Base-by-base conservation (phyloP, 1,140 invertebrate genomes). In the Zaprionus camerounensis region DNA sequence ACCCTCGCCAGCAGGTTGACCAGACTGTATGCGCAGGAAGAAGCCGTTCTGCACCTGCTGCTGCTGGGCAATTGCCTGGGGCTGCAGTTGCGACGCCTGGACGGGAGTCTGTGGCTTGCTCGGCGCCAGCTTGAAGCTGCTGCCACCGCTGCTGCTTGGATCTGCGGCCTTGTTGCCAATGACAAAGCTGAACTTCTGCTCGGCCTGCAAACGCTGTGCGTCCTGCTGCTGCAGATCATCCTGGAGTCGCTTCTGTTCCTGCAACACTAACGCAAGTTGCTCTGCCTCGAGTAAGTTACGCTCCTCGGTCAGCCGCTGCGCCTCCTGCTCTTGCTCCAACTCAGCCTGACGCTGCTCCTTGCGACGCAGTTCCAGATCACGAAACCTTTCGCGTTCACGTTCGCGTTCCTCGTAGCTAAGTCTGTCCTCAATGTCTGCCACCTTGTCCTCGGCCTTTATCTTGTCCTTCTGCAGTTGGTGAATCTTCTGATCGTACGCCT, bases 11-110 rank as follows among this genome's bases (percentile, higher is more conserved):
- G 61, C 3, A 17, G 61, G 77, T 22, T 78, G 67, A 17, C 51
- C 77, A 12, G 85, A 64, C 15, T 90, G 81, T 12, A 90, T 90
- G 68, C 85, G 85, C 63, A 90, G 51, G 20, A 90, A 85, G 79
- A 90, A 90, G 3, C 85, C 81, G 7, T 90, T 90, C 59, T 90
- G 85, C n/a, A 86, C 82, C 64, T 81, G 76, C 65, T 88, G 85
- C 69, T 87, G 85, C 34, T 86, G 83, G 12, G 71, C 62, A 3
- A 76, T 74, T 0, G 61, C 44, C 24, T 72, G 62, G 0, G 76
- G 78, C 13, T 36, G 81, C 7, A 46, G 26, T 31, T 11, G 9
- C 31, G 49, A 66, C 0, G 36, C 3, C 46, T 77, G 67, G 2
- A 57, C 44, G 22, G 53, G 78, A 0, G 49, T 24, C 17, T 67